These are phyloP conservation scores for Invenusta paracnida DNA, from an alignment of 2,888 invertebrate species.

Conservation along the genomic window DNA sequence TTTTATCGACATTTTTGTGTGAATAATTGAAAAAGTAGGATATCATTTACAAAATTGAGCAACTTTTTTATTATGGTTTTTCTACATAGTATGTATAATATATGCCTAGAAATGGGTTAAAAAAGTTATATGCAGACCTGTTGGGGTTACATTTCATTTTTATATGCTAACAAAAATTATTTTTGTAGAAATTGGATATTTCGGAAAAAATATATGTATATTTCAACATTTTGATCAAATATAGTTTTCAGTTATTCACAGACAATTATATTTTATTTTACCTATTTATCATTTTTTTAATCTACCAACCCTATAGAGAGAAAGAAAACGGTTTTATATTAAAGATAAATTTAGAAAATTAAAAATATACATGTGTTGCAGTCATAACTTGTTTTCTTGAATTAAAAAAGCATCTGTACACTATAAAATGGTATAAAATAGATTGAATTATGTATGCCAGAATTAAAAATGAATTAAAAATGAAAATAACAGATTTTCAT, in stretches of 20 bases:
- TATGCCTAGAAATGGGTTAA: background rate
- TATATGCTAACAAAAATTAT: background rate
- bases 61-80: background rate
- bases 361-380: background rate
- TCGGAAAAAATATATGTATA: background rate
- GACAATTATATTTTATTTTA: background rate
- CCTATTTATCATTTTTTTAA: background rate
- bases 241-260: background rate
- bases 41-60: background rate
- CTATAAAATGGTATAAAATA: background rate
- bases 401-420: background rate
- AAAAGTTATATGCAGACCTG: background rate
- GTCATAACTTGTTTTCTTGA: background rate
- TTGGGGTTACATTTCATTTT: background rate
- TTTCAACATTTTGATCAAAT: background rate
- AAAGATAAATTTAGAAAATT: background rate
- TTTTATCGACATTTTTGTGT: background rate
- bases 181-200: background rate
- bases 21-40: background rate
- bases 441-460: too few relatives aligned
- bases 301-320: background rate
- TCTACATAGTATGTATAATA: background rate
- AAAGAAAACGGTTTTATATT: background rate
- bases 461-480: too few relatives aligned
- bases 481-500: background rate